Percentiles rank a stretch among this genome's conserved stretches.
These are phyloP conservation scores for Epizoanthus stellaris DNA, from an alignment of 92 coral and sea anemone species.

Conservation along the genomic window DNA sequence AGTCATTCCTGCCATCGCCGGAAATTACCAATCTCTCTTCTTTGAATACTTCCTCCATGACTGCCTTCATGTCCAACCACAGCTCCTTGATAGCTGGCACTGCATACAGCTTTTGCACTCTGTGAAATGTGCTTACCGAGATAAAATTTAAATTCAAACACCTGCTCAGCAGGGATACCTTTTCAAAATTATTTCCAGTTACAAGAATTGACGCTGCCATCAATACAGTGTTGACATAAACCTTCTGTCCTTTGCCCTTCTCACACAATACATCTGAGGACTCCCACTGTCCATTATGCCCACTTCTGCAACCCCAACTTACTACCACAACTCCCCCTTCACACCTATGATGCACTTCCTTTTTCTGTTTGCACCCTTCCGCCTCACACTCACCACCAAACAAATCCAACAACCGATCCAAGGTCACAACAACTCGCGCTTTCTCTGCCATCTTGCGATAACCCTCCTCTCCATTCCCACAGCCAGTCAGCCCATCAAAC, in stretches of 20 bases:
- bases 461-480: background rate
- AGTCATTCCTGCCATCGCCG: conserved; percentile 49
- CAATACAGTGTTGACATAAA: conserved; percentile 12
- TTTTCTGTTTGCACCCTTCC: background rate
- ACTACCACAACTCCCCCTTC: conserved; percentile 24
- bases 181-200: conserved; percentile 38
- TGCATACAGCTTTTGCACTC: background rate
- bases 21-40: conserved; percentile 26
- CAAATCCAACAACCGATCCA: conserved; percentile 19
- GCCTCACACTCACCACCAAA: conserved; percentile 1
- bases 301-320: conserved; percentile 30
- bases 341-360: too few species aligned
- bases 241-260: conserved; percentile 21
- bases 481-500: conserved; percentile 6
- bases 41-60: conserved; percentile 12
- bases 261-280: conserved; percentile 30
- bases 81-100: background rate
- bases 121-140: background rate
- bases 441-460: background rate
- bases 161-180: conserved; percentile 9
- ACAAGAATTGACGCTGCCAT: conserved; percentile 32
- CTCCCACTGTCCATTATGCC: conserved; percentile 19
- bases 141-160: background rate
- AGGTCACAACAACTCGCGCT: background rate
- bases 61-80: background rate